A percentile compares a stretch with the other conserved stretches of the same genome.
phyloP scores from a whole-genome alignment of 2,888 invertebrate species.

The Brachylomia viminalis region DNA sequence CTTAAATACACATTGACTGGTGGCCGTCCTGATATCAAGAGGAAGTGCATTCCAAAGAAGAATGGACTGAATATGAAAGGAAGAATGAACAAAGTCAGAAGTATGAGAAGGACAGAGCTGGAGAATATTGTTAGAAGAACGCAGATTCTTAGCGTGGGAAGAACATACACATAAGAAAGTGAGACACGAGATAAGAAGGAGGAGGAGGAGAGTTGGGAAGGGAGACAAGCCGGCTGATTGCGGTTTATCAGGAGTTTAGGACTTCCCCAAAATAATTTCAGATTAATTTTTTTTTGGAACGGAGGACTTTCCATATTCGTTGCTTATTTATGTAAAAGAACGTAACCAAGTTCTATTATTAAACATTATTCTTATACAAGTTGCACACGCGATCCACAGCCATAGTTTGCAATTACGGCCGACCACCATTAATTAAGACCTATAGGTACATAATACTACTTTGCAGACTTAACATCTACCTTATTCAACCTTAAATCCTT shows the following conservation, averaged over 20 bases:
- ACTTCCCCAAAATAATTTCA: not conserved
- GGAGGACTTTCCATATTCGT: slow-evolving; percentile 18
- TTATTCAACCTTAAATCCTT: slow-evolving; percentile 21
- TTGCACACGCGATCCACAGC: slow-evolving; percentile 54
- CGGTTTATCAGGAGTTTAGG: not conserved
- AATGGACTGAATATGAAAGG: too few species aligned
- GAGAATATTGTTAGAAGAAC: too few species aligned
- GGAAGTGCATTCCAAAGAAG: too few species aligned
- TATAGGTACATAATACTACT: slow-evolving; percentile 13
- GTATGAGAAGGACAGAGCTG: too few species aligned
- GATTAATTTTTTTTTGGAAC: slow-evolving; percentile 1
- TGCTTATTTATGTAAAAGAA: slow-evolving; percentile 27
- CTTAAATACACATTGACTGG: too few species aligned
- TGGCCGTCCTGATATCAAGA: too few species aligned
- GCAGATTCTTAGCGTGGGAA: too few species aligned
- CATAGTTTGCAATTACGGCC: slow-evolving; percentile 44
- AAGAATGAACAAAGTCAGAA: too few species aligned
- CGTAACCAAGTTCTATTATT: slow-evolving; percentile 29
- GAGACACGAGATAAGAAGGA: too few species aligned
- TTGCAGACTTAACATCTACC: slow-evolving; percentile 13
- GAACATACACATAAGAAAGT: too few species aligned
- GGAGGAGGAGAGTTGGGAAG: too few species aligned
- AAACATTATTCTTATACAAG: slow-evolving; percentile 41
- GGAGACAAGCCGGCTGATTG: too few species aligned
- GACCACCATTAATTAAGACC: slow-evolving; percentile 39